phyloP scores from a whole-genome alignment of 2,797 vertebrate species.

The Sandelia bainsii region DNA sequence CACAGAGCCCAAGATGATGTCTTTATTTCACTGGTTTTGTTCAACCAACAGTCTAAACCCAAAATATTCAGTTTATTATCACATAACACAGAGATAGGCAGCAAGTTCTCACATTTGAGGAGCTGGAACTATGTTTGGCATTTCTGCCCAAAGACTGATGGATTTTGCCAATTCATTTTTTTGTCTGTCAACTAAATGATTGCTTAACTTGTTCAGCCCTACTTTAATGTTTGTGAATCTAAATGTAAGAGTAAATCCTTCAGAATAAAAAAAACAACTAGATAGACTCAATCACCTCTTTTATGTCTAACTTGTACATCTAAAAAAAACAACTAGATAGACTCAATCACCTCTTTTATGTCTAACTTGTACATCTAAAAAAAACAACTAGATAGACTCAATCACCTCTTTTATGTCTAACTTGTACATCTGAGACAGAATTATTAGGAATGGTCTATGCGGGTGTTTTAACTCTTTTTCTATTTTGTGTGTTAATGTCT shows the following conservation, averaged over 20 bases:
- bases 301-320: constrained; percentile 31
- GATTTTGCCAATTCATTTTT: not conserved
- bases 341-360: not conserved
- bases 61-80: not conserved
- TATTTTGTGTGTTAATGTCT: constrained; percentile 66
- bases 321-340: constrained; percentile 5
- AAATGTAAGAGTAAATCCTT: not conserved
- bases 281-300: not conserved
- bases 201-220: not conserved
- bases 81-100: not conserved
- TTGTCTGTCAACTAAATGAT: not conserved
- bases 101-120: not conserved
- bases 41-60: not conserved
- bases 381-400: not conserved
- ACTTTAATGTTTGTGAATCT: not conserved
- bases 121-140: not conserved
- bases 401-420: not conserved
- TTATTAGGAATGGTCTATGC: constrained; percentile 35
- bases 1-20: not conserved
- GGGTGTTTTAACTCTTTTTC: constrained; percentile 45
- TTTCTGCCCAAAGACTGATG: not conserved
- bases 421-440: constrained; percentile 45
- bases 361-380: not conserved
- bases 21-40: not conserved
- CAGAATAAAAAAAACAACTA: constrained; percentile 1